Percentiles rank a stretch among this genome's conserved stretches.
phyloP scores from a whole-genome alignment of 2,888 invertebrate species.

The Megalurothrips usitatus region DNA sequence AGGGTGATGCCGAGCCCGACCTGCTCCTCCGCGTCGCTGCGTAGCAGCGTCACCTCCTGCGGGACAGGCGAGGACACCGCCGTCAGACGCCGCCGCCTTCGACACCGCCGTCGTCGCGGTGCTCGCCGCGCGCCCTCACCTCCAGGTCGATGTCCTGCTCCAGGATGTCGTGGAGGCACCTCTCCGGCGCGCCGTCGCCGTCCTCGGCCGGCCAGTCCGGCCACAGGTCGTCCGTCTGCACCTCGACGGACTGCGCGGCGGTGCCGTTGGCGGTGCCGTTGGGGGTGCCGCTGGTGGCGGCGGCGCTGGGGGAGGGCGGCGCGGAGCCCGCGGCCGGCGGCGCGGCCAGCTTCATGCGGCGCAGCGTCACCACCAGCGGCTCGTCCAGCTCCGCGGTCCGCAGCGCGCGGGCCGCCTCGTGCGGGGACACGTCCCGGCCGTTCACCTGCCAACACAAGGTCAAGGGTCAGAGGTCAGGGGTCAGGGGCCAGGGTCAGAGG shows the following conservation, averaged over 20 bases:
- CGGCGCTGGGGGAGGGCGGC: neutral
- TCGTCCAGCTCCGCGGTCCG: neutral
- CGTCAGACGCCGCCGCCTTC: too few relatives aligned
- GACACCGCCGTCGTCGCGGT: neutral
- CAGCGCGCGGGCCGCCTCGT: slow-evolving; percentile 6
- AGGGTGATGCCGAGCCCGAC: slow-evolving; percentile 65
- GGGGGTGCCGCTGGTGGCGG: neutral
- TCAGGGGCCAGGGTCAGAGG: neutral
- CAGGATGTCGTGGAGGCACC: slow-evolving; percentile 17
- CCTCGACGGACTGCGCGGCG: slow-evolving; percentile 1
- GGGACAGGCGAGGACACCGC: slow-evolving; percentile 30
- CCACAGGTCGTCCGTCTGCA: slow-evolving; percentile 19
- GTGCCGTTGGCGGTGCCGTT: neutral
- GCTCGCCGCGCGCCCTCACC: neutral
- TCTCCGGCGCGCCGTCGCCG: neutral
- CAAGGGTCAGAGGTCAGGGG: too few relatives aligned
- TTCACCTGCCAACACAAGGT: neutral
- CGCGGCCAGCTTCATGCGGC: slow-evolving; percentile 2
- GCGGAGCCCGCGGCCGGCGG: neutral
- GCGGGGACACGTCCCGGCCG: slow-evolving; percentile 6
- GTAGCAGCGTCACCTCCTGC: slow-evolving; percentile 62
- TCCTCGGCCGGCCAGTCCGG: neutral
- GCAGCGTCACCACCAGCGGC: slow-evolving; percentile 4
- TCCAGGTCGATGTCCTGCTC: slow-evolving; percentile 22
- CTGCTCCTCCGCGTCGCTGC: slow-evolving; percentile 56